Conservation (phyloP, 2,797 vertebrate species). For the Gallirallus australis region DNA sequence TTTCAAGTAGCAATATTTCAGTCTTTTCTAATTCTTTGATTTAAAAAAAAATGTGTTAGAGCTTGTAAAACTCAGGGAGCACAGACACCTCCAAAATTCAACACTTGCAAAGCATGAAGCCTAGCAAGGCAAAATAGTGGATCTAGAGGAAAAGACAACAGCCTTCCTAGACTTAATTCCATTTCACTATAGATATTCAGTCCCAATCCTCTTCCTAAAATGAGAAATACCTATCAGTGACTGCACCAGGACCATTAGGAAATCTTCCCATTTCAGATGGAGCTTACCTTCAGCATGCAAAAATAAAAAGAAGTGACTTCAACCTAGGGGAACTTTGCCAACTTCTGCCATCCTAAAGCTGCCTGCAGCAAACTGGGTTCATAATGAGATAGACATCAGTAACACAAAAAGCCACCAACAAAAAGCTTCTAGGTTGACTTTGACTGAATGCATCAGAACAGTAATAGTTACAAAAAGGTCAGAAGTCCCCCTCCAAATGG, state of each 20-base stretch:
- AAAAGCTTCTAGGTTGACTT: not conserved
- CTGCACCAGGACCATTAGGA: not conserved
- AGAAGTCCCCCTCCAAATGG: not conserved
- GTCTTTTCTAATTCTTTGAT: not conserved
- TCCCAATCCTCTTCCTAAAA: not conserved
- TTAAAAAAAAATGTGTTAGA: not conserved
- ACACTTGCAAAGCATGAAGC: not conserved
- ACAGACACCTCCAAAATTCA: not conserved
- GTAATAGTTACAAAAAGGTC: not conserved
- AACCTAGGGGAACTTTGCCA: not conserved
- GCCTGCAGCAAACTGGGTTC: not conserved
- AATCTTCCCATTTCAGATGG: not conserved
- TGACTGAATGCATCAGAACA: not conserved
- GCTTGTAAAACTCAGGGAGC: not conserved
- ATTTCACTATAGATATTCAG: not conserved
- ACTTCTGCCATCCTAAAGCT: not conserved
- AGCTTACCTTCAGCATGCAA: not conserved
- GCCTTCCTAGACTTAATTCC: not conserved
- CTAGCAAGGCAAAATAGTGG: not conserved
- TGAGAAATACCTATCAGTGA: not conserved
- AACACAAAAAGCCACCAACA: not conserved
- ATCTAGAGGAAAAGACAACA: not conserved
- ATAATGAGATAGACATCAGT: rapidly evolving
- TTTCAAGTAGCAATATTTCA: not conserved
- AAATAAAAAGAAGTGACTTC: not conserved